phyloP scores from a whole-genome alignment of 2,113 vertebrate species.

The Urocynchramus pylzowi region DNA sequence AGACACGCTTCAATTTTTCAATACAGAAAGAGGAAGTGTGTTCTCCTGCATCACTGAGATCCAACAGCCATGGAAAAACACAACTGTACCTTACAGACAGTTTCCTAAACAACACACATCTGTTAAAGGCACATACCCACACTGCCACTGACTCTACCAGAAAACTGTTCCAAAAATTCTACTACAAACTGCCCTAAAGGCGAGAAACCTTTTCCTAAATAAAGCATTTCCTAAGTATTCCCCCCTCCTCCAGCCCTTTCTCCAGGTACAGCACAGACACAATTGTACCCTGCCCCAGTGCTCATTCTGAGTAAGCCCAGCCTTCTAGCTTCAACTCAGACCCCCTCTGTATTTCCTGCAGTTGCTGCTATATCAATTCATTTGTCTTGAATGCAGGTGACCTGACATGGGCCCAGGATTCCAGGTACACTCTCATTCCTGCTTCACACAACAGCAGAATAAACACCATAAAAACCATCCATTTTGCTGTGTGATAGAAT shows the following conservation, averaged over 20 bases:
- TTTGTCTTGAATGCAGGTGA: not conserved
- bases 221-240: not conserved
- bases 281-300: fast-evolving
- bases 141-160: not conserved
- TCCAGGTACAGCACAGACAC: not conserved
- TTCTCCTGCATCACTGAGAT: not conserved
- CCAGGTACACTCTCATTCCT: not conserved
- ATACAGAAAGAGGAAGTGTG: not conserved
- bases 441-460: not conserved
- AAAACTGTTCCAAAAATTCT: not conserved
- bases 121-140: not conserved
- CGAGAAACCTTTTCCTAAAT: not conserved
- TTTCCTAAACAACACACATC: not conserved
- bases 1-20: not conserved
- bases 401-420: not conserved
- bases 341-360: not conserved
- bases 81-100: not conserved
- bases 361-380: not conserved
- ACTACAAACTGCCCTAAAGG: not conserved
- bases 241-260: not conserved
- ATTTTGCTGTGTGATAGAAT: not conserved
- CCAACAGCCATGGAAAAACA: not conserved
- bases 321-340: not conserved
- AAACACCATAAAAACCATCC: not conserved
- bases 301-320: not conserved